A percentile compares a stretch with the other conserved stretches of the same genome.
phyloP scores from a whole-genome alignment of 1,140 invertebrate species.

The Archegozetes longisetosus region DNA sequence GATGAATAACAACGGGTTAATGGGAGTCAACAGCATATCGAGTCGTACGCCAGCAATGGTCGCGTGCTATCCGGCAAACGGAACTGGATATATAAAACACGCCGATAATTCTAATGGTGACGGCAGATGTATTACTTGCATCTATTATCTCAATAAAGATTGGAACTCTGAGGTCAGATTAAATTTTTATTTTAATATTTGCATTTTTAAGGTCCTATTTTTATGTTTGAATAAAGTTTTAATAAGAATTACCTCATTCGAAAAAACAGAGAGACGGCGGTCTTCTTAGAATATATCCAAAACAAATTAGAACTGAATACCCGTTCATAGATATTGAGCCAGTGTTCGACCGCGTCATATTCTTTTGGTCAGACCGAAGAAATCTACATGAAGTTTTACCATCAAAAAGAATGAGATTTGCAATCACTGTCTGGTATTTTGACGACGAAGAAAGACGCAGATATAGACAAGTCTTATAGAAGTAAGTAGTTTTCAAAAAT shows the following conservation, averaged over 20 bases:
- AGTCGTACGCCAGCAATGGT: conserved; percentile 91
- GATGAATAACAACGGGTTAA: background rate
- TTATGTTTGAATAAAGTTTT: too few species aligned
- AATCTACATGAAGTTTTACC: background rate
- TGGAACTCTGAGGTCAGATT: conserved; percentile 48
- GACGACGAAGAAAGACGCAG: background rate
- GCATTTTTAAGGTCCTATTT: too few species aligned
- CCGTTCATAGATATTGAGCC: background rate
- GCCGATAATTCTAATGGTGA: conserved; percentile 91
- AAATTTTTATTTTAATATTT: too few species aligned
- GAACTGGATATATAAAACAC: conserved; percentile 76
- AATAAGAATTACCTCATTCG: too few species aligned
- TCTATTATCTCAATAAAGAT: conserved; percentile 86
- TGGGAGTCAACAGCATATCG: conserved; percentile 39
- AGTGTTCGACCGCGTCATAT: background rate
- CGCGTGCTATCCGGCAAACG: conserved; percentile 77
- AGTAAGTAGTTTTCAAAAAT: too few species aligned
- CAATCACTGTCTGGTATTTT: background rate
- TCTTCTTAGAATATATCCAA: background rate
- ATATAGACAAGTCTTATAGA: background rate
- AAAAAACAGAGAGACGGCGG: background rate
- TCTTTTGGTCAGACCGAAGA: background rate
- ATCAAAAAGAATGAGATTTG: background rate
- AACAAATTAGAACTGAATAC: background rate
- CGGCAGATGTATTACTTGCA: conserved; percentile 77